Evolutionary conservation across 2,113 vertebrate species (phyloP), one percentile per base, ranked within the genome.

Genomic region (Micronisus gabar): DNA sequence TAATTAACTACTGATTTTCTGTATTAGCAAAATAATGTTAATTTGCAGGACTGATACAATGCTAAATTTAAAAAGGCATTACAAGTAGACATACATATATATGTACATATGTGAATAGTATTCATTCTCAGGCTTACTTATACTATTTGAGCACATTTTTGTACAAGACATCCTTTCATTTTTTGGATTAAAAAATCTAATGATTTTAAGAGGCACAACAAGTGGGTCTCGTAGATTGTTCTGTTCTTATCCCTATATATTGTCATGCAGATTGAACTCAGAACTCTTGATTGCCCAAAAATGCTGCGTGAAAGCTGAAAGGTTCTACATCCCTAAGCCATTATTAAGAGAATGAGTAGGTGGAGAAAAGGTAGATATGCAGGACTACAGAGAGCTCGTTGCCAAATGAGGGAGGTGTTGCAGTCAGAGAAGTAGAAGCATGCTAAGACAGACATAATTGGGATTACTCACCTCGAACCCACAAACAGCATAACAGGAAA

Each of bases 1-100:
- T 97, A 93, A 96, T 96, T 97, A 96, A 91, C 67, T 92, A 84
- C 23, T 66, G 40, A 84, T 96, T 97, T 97, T 86, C 27, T 41
- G 21, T 86, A 79, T 95, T 94, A 96, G 56, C 29, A 96, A 97
- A 97, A 96, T 82, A 90, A 92, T 90, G 13, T 1, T 67, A 74
- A 65, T 86, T 68, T 95, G 47, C 83, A 80, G 79, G 48, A 88
- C 14, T 81, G 45, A 86, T 82, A 38, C 29, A 70, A 22, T 85
- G 13, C 15, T 91, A 78, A 34, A 87, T 91, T 93, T 87, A 32
- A 50, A 91, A 75, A 90, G 70, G 23, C 18, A 29, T 76, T 76
- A 68, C 36, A 76, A 88, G 16, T 52, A 14, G 20, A 65, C 13
- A 59, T 80, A 70, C 7, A 47, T 36, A 41, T 52, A 50, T 80